phyloP scores from a whole-genome alignment of 2,113 vertebrate species.

The Cryptomyrus ogoouensis region DNA sequence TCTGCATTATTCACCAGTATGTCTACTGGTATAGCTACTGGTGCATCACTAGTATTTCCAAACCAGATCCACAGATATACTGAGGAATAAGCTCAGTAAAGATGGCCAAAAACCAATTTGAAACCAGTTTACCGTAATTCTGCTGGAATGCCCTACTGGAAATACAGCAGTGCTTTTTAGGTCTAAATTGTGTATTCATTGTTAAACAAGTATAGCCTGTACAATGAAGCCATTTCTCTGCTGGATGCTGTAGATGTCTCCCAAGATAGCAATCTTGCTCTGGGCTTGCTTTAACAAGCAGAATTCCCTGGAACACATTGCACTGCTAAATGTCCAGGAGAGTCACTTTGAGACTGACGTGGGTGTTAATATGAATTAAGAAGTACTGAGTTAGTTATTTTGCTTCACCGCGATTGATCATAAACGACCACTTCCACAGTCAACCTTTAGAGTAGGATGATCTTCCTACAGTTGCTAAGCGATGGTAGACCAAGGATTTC shows the following conservation, averaged over 20 bases:
- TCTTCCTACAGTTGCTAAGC: background rate
- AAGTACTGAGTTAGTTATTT: background rate
- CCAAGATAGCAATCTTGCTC: slow-evolving; percentile 28
- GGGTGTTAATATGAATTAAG: background rate
- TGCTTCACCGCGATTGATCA: background rate
- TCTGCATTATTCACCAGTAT: background rate
- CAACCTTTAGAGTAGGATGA: background rate
- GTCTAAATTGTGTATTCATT: background rate
- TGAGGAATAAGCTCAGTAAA: background rate
- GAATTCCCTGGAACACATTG: slow-evolving; percentile 23
- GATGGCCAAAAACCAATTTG: background rate
- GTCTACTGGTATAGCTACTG: background rate
- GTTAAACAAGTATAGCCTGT: background rate
- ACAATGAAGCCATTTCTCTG: background rate
- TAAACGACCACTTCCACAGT: background rate
- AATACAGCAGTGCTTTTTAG: background rate
- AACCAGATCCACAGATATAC: background rate
- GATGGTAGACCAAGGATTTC: background rate
- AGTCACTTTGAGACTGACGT: slow-evolving; percentile 10
- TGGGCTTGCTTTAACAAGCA: slow-evolving; percentile 32
- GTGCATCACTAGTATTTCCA: background rate
- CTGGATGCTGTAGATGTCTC: background rate
- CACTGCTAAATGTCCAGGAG: slow-evolving; percentile 25
- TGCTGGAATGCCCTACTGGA: background rate
- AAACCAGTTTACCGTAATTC: background rate